A percentile compares a stretch with the other conserved stretches of the same genome.
These are phyloP conservation scores for Galleria mellonella DNA, from an alignment of 1,140 invertebrate species.

Conservation along the genomic window DNA sequence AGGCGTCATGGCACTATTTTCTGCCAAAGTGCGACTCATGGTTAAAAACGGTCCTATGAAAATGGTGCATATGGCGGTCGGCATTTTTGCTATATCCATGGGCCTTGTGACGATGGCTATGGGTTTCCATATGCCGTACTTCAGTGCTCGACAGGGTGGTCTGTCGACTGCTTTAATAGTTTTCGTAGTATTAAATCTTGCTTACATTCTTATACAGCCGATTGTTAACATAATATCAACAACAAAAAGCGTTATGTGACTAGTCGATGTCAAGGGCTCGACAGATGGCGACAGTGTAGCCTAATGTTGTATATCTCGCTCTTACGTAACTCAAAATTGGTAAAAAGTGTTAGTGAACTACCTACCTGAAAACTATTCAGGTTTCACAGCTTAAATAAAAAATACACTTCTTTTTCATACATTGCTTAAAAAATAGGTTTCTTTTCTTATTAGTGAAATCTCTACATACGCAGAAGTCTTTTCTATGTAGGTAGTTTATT, in stretches of 20 bases:
- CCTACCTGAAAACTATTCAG: no score
- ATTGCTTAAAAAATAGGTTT: no score
- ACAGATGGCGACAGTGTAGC: conserved; percentile 44
- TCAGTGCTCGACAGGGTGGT: conserved; percentile 24
- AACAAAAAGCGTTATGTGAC: conserved; percentile 46
- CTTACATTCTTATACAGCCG: conserved; percentile 53
- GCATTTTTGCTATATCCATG: conserved; percentile 49
- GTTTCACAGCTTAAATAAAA: no score
- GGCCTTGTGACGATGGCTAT: conserved; percentile 54
- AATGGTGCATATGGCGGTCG: conserved; percentile 51
- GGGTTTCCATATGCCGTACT: conserved; percentile 58
- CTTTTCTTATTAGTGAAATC: no score
- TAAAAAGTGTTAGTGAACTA: no score
- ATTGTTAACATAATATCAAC: conserved; percentile 45
- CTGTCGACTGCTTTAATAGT: conserved; percentile 45
- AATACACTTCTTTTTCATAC: no score
- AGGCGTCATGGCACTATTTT: conserved; percentile 57
- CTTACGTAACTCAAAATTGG: not conserved
- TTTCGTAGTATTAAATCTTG: conserved; percentile 46
- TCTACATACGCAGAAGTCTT: no score
- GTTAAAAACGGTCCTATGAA: conserved; percentile 54
- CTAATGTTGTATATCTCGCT: conserved; percentile 14
- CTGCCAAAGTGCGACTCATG: conserved; percentile 53
- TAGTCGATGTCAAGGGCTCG: conserved; percentile 31
- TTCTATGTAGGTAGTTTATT: no score